Conservation (phyloP, 2,888 invertebrate genomes). For the Clitarchus hookeri region DNA sequence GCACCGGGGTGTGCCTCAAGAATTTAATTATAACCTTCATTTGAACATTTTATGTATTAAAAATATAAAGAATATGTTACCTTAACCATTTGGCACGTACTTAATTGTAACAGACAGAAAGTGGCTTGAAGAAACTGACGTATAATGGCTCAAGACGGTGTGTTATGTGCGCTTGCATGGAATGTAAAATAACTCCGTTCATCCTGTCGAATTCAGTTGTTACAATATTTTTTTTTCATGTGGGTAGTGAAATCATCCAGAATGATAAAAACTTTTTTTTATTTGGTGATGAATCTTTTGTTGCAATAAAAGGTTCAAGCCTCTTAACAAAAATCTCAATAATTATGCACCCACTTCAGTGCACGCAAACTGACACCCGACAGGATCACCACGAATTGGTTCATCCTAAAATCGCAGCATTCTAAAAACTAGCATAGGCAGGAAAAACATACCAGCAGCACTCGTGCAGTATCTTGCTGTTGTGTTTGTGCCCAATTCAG, state of each 20-base stretch:
- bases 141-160: neutral
- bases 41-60: too few species aligned
- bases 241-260: neutral
- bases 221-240: neutral
- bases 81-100: neutral
- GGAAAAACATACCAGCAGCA: slow-evolving; percentile 35
- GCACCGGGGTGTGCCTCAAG: too few species aligned
- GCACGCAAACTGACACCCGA: neutral
- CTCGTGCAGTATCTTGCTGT: slow-evolving; percentile 42
- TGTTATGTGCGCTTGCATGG: neutral
- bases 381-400: neutral
- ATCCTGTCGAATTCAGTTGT: neutral
- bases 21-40: too few species aligned
- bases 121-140: neutral
- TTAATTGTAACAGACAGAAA: neutral
- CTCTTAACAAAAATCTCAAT: neutral
- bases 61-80: too few species aligned
- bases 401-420: neutral
- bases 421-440: slow-evolving; percentile 37
- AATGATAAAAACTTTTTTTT: neutral
- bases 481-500: slow-evolving; percentile 44
- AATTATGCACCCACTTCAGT: neutral
- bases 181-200: neutral
- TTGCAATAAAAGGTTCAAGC: neutral
- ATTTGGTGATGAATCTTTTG: neutral